Evolutionary conservation across 2,888 invertebrate genomes (phyloP), one percentile per base, ranked within the genome.

Genomic region (Drosophila neutralis): DNA sequence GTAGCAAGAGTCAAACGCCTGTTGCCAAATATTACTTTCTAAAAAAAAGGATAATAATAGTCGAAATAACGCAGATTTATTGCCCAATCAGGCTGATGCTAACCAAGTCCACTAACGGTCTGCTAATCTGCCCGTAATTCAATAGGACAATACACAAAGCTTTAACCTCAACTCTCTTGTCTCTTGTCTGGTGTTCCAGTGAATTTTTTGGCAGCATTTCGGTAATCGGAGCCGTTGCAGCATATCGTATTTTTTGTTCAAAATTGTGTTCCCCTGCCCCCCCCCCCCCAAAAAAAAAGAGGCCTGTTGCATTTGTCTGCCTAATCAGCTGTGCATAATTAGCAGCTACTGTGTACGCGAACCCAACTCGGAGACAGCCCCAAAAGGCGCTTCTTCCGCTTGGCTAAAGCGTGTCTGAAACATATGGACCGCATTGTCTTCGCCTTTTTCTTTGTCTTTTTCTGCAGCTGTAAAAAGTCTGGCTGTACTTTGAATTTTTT

Each of bases 361-460:
- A 38, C 38, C 57, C 40, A 42, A 36, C 27, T 31, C 61, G 48
- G 38, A 42, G 66, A 58, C 57, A 65, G 38, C 40, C 52, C 64
- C 49, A 60, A 65, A 48, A 59, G 65, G 64, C 57, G 69, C 73
- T 80, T 89, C 89, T 91, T 90, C 89, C 91, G 91, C 91, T 89
- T 90, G 89, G 90, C 89, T 90, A 88, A 88, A 90, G 89, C 87
- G 89, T 90, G 87, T 84, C 89, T 87, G 76, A 69, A 84, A 87
- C 84, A 84, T 89, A 84, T 84, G 84, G 84, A 68, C 29, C 42
- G 40, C 58, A 62, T 54, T 64, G 61, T 59, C 35, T 15, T 11
- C 31, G 31, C 11, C 52, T 27, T 52, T 48, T 7, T 49, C 48
- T 42, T 54, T n/a, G 15, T 8, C 63, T 52, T 60, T n/a, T 69